phyloP scores from a whole-genome alignment of 2,888 invertebrate species.

The Cephus runcator region DNA sequence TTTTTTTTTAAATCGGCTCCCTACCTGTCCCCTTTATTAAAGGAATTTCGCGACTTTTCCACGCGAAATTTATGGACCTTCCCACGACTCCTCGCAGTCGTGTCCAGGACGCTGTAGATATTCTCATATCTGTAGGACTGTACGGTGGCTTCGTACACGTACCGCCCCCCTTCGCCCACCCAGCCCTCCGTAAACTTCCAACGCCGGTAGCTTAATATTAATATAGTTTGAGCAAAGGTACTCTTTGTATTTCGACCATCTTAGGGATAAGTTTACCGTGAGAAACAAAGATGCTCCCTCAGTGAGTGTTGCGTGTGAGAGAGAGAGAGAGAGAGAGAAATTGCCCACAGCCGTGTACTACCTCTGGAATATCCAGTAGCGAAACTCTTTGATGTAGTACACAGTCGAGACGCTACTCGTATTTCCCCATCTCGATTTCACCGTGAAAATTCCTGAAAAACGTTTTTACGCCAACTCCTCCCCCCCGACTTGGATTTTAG shows the following conservation, averaged over 20 bases:
- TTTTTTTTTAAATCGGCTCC: not conserved
- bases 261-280: not conserved
- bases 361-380: not conserved
- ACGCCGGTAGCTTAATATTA: slow-evolving; percentile 17
- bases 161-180: too few species aligned
- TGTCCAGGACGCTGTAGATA: not conserved
- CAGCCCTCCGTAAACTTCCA: not conserved
- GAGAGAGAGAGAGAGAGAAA: not conserved
- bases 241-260: not conserved
- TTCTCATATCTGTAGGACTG: not conserved
- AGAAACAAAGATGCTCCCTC: not conserved
- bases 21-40: not conserved
- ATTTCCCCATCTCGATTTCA: not conserved
- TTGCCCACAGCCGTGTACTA: not conserved
- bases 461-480: not conserved
- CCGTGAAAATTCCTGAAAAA: not conserved
- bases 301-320: too few species aligned
- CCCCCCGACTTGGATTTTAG: not conserved
- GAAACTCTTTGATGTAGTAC: not conserved
- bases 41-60: not conserved
- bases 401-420: not conserved
- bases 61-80: not conserved
- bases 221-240: slow-evolving; percentile 14
- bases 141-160: not conserved
- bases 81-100: not conserved